These are phyloP conservation scores for Augochlora pura DNA, from an alignment of 1,140 invertebrate genomes.

Conservation along the genomic window DNA sequence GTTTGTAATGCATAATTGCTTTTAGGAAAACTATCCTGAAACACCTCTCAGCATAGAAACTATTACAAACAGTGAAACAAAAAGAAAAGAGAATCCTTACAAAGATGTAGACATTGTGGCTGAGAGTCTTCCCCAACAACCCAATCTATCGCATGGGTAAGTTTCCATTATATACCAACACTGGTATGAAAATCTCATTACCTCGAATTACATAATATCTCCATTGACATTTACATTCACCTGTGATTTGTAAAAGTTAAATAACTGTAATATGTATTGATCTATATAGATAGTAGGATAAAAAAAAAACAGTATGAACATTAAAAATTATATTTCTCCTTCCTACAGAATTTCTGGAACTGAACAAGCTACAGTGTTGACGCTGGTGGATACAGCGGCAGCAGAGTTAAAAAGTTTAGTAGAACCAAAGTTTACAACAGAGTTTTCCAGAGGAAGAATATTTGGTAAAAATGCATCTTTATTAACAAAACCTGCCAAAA, in stretches of 20 bases:
- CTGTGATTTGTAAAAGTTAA: not conserved
- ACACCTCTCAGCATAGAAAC: conserved; percentile 48
- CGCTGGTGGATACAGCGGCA: conserved; percentile 83
- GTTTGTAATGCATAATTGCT: not conserved
- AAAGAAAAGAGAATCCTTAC: conserved; percentile 27
- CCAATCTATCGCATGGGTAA: conserved; percentile 75
- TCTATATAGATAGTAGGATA: not conserved
- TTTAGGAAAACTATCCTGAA: conserved; percentile 55
- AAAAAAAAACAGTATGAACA: not conserved
- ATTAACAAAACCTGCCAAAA: not conserved
- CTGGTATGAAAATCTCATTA: not conserved
- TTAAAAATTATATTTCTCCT: conserved; percentile 14
- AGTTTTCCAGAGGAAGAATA: conserved; percentile 38
- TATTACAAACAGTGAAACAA: conserved; percentile 27
- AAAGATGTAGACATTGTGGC: conserved; percentile 63
- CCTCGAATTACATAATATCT: not conserved
- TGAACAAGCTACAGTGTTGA: conserved; percentile 83
- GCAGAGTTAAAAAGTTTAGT: conserved; percentile 81
- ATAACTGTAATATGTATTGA: not conserved
- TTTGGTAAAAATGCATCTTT: conserved; percentile 41
- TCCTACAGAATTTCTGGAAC: conserved; percentile 84
- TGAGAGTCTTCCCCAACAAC: conserved; percentile 70
- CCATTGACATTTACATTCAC: not conserved
- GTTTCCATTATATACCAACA: conserved; percentile 38
- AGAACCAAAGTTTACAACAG: conserved; percentile 64